Percentiles rank a stretch among this genome's conserved stretches.
These are phyloP conservation scores for Cephalopterus ornatus DNA, from an alignment of 2,113 vertebrate species.

Conservation along the genomic window DNA sequence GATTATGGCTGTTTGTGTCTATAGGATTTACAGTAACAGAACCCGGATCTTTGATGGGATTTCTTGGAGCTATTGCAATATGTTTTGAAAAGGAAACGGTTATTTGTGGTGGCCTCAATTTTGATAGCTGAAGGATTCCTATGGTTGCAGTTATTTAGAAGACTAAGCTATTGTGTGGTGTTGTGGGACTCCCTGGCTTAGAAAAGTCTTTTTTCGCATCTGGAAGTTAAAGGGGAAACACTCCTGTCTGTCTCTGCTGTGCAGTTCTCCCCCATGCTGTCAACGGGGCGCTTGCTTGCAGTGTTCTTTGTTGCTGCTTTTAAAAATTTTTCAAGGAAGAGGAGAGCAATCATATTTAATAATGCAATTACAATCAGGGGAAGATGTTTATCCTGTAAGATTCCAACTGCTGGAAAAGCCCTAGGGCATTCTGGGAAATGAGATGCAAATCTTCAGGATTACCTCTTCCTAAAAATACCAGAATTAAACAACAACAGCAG, in stretches of 20 bases:
- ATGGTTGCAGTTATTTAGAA: not conserved
- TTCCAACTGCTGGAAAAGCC: slow-evolving; percentile 57
- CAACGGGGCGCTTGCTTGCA: not conserved
- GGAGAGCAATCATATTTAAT: slow-evolving; percentile 59
- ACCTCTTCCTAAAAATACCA: slow-evolving; percentile 48
- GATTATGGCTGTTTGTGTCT: not conserved
- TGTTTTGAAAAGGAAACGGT: not conserved
- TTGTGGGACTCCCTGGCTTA: not conserved
- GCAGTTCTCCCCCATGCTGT: not conserved
- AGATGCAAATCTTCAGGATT: slow-evolving; percentile 63
- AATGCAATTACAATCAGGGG: slow-evolving; percentile 63
- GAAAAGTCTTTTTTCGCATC: not conserved
- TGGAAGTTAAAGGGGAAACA: not conserved
- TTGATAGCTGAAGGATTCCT: not conserved
- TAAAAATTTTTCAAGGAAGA: slow-evolving; percentile 21
- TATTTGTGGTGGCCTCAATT: not conserved
- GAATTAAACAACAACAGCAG: slow-evolving; percentile 2
- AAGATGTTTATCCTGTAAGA: slow-evolving; percentile 58
- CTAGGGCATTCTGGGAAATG: slow-evolving; percentile 51
- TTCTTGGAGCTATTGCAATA: not conserved
- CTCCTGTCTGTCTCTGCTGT: not conserved
- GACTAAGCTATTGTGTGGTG: not conserved
- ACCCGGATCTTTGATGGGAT: not conserved
- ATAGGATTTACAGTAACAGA: not conserved
- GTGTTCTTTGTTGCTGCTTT: slow-evolving; percentile 47